Evolutionary conservation across 92 coral and sea anemone genomes (phyloP).

Genomic region (Epizoanthus rinbou): DNA sequence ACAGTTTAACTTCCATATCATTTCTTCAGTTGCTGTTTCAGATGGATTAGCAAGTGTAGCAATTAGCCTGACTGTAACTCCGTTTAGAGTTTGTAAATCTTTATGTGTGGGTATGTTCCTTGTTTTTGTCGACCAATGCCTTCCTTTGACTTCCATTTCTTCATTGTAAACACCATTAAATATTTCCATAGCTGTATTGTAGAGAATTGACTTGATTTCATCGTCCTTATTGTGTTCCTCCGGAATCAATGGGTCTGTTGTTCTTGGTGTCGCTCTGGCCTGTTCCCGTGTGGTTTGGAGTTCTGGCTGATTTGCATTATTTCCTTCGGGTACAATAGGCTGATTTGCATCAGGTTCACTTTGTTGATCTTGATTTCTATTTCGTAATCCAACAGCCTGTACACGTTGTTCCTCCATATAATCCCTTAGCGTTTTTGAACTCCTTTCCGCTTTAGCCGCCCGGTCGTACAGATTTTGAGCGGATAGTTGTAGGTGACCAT

Average conservation of each 20-base stretch:
- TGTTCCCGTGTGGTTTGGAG: background rate
- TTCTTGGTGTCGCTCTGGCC: background rate
- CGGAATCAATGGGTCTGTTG: background rate
- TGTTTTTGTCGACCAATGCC: background rate
- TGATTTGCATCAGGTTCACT: constrained; percentile 14
- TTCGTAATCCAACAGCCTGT: background rate
- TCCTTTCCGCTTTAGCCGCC: background rate
- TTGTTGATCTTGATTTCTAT: background rate
- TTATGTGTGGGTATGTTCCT: no score
- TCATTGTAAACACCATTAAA: background rate
- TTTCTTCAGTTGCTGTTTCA: constrained; percentile 1
- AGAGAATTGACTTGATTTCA: background rate
- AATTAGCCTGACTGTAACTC: no score
- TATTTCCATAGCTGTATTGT: background rate
- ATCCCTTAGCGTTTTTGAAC: background rate
- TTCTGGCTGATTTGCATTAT: constrained; percentile 6
- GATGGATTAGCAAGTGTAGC: background rate
- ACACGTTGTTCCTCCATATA: constrained; percentile 12
- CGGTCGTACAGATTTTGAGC: constrained; percentile 2
- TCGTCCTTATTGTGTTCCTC: background rate
- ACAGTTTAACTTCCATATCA: no score
- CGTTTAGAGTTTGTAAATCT: no score
- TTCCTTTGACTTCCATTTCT: constrained; percentile 8
- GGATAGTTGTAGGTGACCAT: constrained; percentile 10
- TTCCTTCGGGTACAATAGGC: background rate